Base-by-base conservation (phyloP, 2,888 invertebrate species). In the Selenia dentaria region DNA sequence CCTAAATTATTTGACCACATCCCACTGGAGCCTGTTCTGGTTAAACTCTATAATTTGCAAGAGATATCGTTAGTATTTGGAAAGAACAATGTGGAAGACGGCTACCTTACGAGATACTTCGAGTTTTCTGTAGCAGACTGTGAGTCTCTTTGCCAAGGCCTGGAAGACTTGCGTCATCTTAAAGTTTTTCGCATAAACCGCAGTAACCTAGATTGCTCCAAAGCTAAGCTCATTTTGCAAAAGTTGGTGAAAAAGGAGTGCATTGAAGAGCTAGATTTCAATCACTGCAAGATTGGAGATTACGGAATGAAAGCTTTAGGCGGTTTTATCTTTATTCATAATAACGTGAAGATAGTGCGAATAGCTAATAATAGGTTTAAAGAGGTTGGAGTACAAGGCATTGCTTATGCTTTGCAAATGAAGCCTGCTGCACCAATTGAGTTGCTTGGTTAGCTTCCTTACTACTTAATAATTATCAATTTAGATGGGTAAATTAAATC, bases 261-360 rank as follows among this genome's bases (percentile, higher is more conserved):
- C 57, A 74, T 94, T 18, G 86, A 91, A 51, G 93, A 93, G 61
- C 63, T 94, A 20, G 93, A 94, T 70, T 91, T 94, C 34, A 94
- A 93, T 47, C 92, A 94, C 65, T 94, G 94, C 67, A 89, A 92
- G 57, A 92, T 94, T 34, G 92, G 89, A 1, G 92, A 94, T 66
- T 83, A 86, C 31, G 94, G 94, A 0, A 93, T 93, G 62, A 86
- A 93, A 43, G 94, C 94, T 10, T 76, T 94, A 1, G 93, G 93
- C 0, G 93, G 93, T 53, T 80, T 93, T 47, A 83, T 92, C 37
- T 77, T 59, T 22, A 57, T 84, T 6, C 92, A 92, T 58, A 79
- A 74, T 6, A 85, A 82, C 26, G 62, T 93, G 12, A 90, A 82
- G 59, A 69, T 74, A 37, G 71, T 94, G 1, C 81, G 90, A 46